Conservation (phyloP, 2,888 invertebrate species). For the Cepaea hortensis region DNA sequence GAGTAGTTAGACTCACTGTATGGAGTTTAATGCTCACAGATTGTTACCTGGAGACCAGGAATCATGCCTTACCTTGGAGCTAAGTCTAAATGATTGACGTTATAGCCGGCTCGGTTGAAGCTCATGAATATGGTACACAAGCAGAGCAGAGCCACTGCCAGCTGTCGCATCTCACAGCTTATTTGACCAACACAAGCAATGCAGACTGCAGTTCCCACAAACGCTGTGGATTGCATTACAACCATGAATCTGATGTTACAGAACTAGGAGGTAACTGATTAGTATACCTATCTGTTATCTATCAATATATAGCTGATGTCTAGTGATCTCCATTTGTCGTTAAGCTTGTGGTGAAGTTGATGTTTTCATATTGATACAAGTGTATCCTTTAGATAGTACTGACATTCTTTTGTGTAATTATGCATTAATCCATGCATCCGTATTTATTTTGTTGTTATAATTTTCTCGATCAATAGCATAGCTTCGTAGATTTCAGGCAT, state of each 20-base stretch:
- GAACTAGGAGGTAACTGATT: not conserved
- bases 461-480: too few species aligned
- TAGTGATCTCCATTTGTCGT: too few species aligned
- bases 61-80: conserved; percentile 63
- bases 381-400: too few species aligned
- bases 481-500: too few species aligned
- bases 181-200: conserved; percentile 64
- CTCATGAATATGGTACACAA: conserved; percentile 64
- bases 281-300: not conserved
- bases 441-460: too few species aligned
- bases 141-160: conserved; percentile 66
- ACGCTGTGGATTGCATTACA: conserved; percentile 56
- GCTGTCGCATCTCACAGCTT: conserved; percentile 59
- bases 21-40: not conserved
- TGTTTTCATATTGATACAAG: too few species aligned
- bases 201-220: conserved; percentile 61
- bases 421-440: too few species aligned
- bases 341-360: too few species aligned
- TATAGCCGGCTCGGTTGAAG: conserved; percentile 62
- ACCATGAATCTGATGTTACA: not conserved
- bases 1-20: too few species aligned
- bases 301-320: too few species aligned
- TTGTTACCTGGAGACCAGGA: not conserved
- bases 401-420: too few species aligned
- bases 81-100: conserved; percentile 72